Percentiles rank a stretch among this genome's conserved stretches.
Evolutionary conservation across 2,113 vertebrate genomes (phyloP).

Genomic region (Numenius arquata): DNA sequence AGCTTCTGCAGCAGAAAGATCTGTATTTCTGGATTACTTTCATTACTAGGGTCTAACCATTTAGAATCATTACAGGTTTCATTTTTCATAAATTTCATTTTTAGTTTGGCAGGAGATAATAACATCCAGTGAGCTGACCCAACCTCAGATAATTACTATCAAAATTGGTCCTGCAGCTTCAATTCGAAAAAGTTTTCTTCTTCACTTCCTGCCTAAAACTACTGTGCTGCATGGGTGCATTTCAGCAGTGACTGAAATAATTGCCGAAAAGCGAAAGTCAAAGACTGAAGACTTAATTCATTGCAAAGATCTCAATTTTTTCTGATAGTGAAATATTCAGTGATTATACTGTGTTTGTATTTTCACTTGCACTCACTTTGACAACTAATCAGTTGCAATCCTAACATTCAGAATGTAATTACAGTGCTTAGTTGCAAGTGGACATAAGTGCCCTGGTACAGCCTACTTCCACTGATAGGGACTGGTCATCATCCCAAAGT

Average conservation of each 20-base stretch:
- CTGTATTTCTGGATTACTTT: background rate
- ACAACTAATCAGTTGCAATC: background rate
- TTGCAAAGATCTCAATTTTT: background rate
- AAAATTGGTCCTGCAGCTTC: slow-evolving; percentile 43
- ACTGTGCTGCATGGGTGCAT: background rate
- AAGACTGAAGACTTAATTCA: background rate
- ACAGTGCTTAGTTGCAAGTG: background rate
- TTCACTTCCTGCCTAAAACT: background rate
- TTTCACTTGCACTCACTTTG: background rate
- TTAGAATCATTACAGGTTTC: slow-evolving; percentile 8
- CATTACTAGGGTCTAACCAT: background rate
- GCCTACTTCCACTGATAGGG: background rate
- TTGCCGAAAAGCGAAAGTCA: rapidly evolving
- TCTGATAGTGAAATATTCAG: background rate
- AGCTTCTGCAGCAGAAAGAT: background rate
- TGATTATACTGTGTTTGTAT: background rate
- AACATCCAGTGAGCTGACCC: slow-evolving; percentile 42
- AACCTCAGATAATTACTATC: slow-evolving; percentile 45
- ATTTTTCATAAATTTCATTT: slow-evolving; percentile 52
- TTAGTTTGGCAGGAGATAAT: slow-evolving; percentile 51
- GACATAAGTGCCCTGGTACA: background rate
- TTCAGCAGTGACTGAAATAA: background rate
- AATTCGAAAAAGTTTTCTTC: slow-evolving; percentile 1
- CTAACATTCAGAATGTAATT: background rate
- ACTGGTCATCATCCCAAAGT: background rate